Percentiles rank a stretch among this genome's conserved stretches.
These are phyloP conservation scores for Drosophila baimaii DNA, from an alignment of 1,140 invertebrate genomes.

Conservation along the genomic window DNA sequence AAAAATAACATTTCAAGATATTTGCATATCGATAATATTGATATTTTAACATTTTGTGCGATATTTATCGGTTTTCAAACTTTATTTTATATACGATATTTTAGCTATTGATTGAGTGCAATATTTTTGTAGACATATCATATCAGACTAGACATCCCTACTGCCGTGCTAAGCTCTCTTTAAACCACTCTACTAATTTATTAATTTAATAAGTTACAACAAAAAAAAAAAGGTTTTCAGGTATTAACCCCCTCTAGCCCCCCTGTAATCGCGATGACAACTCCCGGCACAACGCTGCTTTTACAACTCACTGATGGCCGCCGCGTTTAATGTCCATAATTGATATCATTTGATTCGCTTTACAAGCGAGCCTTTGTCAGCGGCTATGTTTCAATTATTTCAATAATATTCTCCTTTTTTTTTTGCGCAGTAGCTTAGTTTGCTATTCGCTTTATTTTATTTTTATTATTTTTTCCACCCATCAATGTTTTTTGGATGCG, in stretches of 20 bases:
- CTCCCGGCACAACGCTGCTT: background rate
- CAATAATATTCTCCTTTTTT: slow-evolving; percentile 4
- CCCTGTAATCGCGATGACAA: slow-evolving; percentile 16
- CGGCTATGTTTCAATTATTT: slow-evolving; percentile 34
- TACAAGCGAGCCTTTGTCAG: slow-evolving; percentile 27
- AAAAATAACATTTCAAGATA: too few relatives aligned
- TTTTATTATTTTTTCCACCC: slow-evolving; percentile 18
- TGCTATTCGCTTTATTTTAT: slow-evolving; percentile 3
- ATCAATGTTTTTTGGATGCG: slow-evolving; percentile 47
- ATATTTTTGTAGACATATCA: too few relatives aligned
- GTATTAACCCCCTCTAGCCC: slow-evolving; percentile 8
- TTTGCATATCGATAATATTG: too few relatives aligned
- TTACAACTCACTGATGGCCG: slow-evolving; percentile 24
- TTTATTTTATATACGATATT: too few relatives aligned
- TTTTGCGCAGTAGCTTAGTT: slow-evolving; percentile 5
- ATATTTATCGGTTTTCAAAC: too few relatives aligned
- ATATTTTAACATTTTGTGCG: too few relatives aligned
- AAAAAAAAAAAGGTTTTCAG: too few relatives aligned
- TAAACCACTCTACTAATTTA: background rate
- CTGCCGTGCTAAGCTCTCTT: background rate
- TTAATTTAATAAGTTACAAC: background rate
- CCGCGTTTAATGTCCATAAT: slow-evolving; percentile 27
- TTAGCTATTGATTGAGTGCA: too few relatives aligned
- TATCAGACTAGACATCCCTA: too few relatives aligned
- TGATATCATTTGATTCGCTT: slow-evolving; percentile 32